Base-by-base conservation (phyloP, 2,888 invertebrate species). In the Megaustenia siamemsis region DNA sequence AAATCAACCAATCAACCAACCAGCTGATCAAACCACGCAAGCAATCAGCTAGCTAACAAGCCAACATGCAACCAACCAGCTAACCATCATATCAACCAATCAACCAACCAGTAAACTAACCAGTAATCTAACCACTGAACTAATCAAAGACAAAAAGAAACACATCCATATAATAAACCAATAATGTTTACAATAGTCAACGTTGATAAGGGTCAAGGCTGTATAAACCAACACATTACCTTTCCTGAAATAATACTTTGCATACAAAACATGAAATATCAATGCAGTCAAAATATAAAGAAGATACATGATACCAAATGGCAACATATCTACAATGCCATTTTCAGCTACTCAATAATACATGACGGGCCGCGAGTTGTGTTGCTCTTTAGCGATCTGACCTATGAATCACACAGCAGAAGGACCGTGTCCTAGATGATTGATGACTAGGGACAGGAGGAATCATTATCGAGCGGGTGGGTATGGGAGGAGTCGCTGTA, bases 361-460 rank as follows among this genome's bases (percentile, higher is more conserved):
- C 73, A 73, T 73, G 73, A 49, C 73, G 12, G 32, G 32, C 49
- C 3, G 6, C 24, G 15, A 49, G 73, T 49, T 15, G 1, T 45
- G 73, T 18, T 49, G 45, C 73, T 32, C 49, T 73, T 73, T 49
- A 73, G 49, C 73, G 28, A 73, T 49, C 32, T 73, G 73, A 73
- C 73, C 73, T 73, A 73, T 73, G 73, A 73, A 73, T 73, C 73
- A 73, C 73, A 49, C 28, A 73, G 49, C 49, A 49, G 73, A 49
- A 73, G 49, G 21, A 32, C 28, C 43, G 45, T 28, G 35, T 32
- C 32, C 1, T 18, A 6, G 49, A 21, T 32, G 73, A 73, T 73
- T 49, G 73, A 73, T 73, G 32, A 35, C 28, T 6, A 32, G 32
- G 28, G 3, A n/a, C 12, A 28, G 18, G n/a, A n/a, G n/a, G 71